A percentile compares a stretch with the other conserved stretches of the same genome.
Evolutionary conservation across 1,140 invertebrate genomes (phyloP).

Genomic region (Drosophila paulistorum): DNA sequence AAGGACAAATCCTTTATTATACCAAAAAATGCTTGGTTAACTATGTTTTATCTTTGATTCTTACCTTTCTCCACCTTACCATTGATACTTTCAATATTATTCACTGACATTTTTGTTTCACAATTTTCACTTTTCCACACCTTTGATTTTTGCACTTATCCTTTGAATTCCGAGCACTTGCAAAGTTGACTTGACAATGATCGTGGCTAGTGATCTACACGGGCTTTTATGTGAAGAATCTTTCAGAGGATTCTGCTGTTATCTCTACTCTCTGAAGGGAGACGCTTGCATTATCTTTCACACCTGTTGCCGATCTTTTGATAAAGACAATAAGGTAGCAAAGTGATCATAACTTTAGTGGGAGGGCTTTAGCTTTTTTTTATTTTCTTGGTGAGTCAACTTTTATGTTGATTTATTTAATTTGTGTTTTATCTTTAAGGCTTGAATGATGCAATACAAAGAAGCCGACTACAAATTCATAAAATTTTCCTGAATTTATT

Average conservation of each 20-base stretch:
- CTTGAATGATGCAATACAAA: neutral
- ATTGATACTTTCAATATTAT: neutral
- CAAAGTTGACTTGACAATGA: constrained; percentile 3
- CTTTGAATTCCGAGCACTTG: neutral
- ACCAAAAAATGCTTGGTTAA: neutral
- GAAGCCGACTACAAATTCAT: neutral
- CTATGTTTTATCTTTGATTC: neutral
- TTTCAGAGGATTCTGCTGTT: constrained; percentile 6
- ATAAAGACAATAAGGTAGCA: constrained; percentile 6
- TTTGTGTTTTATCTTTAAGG: neutral
- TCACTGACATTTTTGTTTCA: neutral
- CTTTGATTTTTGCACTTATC: neutral
- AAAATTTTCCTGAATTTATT: neutral
- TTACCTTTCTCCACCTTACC: neutral
- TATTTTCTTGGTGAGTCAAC: neutral
- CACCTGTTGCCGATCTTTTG: constrained; percentile 1
- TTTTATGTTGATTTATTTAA: constrained; percentile 1
- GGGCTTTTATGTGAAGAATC: neutral
- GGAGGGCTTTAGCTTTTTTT: neutral
- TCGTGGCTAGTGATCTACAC: neutral
- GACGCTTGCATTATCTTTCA: neutral
- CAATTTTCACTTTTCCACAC: neutral
- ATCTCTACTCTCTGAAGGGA: neutral
- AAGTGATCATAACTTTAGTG: neutral
- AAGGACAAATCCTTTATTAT: neutral